phyloP scores from a whole-genome alignment of 2,797 vertebrate genomes.

The Thalassophryne amazonica region DNA sequence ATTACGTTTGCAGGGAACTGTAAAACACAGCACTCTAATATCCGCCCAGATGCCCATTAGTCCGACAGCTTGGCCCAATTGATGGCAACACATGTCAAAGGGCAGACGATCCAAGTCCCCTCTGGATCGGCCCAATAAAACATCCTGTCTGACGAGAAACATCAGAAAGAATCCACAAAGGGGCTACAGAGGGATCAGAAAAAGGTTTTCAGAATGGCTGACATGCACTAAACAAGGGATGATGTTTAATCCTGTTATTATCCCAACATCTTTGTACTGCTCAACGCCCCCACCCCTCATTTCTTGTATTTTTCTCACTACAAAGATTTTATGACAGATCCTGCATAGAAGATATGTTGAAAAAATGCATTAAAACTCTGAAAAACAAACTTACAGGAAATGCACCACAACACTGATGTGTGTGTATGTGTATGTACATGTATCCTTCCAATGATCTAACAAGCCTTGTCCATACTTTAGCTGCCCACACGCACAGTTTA shows the following conservation, averaged over 20 bases:
- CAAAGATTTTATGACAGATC: too few relatives aligned
- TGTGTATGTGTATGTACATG: too few relatives aligned
- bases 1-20: conserved; percentile 54
- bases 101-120: conserved; percentile 65
- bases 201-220: not conserved
- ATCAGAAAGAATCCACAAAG: conserved; percentile 21
- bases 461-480: too few relatives aligned
- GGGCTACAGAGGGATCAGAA: conserved; percentile 3
- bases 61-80: conserved; percentile 56
- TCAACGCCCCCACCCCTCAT: too few relatives aligned
- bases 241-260: not conserved
- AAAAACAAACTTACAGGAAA: too few relatives aligned
- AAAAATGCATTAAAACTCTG: too few relatives aligned
- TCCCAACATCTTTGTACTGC: not conserved
- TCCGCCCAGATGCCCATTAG: conserved; percentile 74
- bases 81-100: conserved; percentile 66
- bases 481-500: too few relatives aligned
- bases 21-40: conserved; percentile 51
- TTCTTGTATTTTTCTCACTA: too few relatives aligned
- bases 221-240: not conserved
- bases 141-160: conserved; percentile 52
- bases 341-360: too few relatives aligned
- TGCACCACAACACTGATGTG: too few relatives aligned
- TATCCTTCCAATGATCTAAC: too few relatives aligned
- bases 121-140: conserved; percentile 58